Evolutionary conservation across 64 coral and sea anemone genomes (phyloP), one percentile per base, ranked within the genome.

Genomic region (Stylophora pistillata): DNA sequence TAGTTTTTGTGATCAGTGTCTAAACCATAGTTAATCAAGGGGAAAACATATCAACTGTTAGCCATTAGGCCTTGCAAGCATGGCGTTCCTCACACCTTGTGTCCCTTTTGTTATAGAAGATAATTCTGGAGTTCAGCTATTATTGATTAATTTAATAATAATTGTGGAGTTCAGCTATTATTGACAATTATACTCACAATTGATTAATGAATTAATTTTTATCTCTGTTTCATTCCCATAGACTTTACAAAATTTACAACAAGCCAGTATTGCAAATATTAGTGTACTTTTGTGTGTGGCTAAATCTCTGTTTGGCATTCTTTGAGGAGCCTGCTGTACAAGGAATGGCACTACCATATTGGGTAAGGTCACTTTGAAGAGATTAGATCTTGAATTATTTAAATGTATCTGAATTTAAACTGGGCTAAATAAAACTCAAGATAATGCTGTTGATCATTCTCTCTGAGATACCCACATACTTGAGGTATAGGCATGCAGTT

Each of bases 201-300:
- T 2, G 25, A 56, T 30, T 23, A 30, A 9, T 83, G 62, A 37
- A 15, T 17, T 26, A 14, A 30, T n/a, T n/a, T n/a, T n/a, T n/a
- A n/a, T 77, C 56, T 54, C 23, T 57, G 76, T 89, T 30, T 79
- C 70, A 47, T 7, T 47, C 37, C 7, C 37, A 75, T 47, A 99
- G 96, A 63, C 69, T 88, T 34, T 98, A 98, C 90, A 98, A 99
- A 84, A 23, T 83, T 70, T 99, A 99, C 87, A 93, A 95, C 86
- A 90, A 87, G 77, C 93, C 91, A 1, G 61, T 78, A 15, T 59
- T 99, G n/a, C 86, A 76, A 53, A 87, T 62, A 53, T 29, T 91
- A 6, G 88, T 99, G 10, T 95, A 93, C 77, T 74, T 95, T 55
- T 91, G 89, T 55, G 90, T 95, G 4, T 99, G 93, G 74, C 27